Percentiles rank a stretch among this genome's conserved stretches.
Conservation (phyloP, 2,113 vertebrate species). For the Physeter macrocephalus region DNA sequence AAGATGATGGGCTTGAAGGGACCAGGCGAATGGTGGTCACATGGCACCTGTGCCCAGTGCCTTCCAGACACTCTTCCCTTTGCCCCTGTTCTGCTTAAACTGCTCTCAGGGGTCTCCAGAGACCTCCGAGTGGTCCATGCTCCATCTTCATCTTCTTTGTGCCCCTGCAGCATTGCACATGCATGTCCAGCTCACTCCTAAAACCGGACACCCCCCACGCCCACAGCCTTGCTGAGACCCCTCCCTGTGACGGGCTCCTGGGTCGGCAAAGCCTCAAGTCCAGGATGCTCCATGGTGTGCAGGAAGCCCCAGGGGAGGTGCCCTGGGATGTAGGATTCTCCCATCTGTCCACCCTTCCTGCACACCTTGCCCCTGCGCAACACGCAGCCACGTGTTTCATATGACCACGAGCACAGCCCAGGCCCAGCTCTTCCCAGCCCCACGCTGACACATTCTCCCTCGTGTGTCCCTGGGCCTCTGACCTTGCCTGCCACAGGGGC, state of each 20-base stretch:
- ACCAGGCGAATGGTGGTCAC: rapidly evolving
- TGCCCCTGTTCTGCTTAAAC: background rate
- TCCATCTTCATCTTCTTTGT: rapidly evolving
- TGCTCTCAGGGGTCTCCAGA: background rate
- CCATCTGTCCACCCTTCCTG: rapidly evolving
- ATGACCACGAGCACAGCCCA: background rate
- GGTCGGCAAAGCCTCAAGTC: background rate
- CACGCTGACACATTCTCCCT: rapidly evolving
- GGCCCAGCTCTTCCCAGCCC: background rate
- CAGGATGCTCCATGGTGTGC: background rate
- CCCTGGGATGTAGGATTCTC: background rate
- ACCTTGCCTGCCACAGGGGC: background rate
- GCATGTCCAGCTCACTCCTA: rapidly evolving
- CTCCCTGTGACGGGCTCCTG: background rate
- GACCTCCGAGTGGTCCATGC: background rate
- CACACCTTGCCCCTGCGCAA: rapidly evolving
- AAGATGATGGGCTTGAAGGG: rapidly evolving
- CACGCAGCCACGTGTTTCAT: rapidly evolving
- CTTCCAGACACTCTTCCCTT: background rate
- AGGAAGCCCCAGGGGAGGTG: background rate
- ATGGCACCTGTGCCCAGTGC: background rate
- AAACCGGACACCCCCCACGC: no score
- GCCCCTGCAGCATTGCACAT: rapidly evolving
- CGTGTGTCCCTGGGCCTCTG: background rate
- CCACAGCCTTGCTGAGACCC: background rate